phyloP scores from a whole-genome alignment of 2,113 vertebrate species.

The Eonycteris spelaea region DNA sequence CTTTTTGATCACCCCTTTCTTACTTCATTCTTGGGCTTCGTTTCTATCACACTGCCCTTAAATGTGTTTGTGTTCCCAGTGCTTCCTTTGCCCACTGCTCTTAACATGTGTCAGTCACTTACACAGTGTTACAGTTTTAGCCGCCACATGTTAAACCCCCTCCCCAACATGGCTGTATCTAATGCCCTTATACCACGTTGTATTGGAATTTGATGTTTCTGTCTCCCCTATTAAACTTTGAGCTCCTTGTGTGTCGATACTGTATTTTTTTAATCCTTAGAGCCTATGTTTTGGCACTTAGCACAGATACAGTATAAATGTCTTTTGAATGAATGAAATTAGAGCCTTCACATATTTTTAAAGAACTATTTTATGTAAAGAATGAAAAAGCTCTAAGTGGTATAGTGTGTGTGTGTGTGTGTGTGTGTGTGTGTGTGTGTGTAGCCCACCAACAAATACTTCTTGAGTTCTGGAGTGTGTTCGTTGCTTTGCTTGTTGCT shows the following conservation, averaged over 20 bases:
- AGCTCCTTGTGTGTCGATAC: neutral
- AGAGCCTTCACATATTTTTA: neutral
- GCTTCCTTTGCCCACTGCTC: neutral
- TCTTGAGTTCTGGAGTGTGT: neutral
- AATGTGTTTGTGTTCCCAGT: neutral
- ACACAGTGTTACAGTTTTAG: neutral
- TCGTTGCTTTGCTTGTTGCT: constrained; percentile 38
- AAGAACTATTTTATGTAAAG: neutral
- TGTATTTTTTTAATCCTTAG: neutral
- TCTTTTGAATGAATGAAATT: constrained; percentile 2
- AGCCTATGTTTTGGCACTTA: neutral
- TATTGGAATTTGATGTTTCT: neutral
- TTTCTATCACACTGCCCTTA: neutral
- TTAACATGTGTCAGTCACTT: neutral
- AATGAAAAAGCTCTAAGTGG: neutral
- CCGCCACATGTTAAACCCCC: neutral
- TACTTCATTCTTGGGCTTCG: neutral
- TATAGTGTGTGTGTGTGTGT: neutral
- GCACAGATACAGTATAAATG: neutral
- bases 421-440: neutral
- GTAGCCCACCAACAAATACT: neutral
- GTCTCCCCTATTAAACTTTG: neutral
- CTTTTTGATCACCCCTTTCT: neutral
- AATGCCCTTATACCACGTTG: neutral
- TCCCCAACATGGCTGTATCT: neutral